Conservation (phyloP, 2,888 invertebrate species). For the Alsophila aescularia region DNA sequence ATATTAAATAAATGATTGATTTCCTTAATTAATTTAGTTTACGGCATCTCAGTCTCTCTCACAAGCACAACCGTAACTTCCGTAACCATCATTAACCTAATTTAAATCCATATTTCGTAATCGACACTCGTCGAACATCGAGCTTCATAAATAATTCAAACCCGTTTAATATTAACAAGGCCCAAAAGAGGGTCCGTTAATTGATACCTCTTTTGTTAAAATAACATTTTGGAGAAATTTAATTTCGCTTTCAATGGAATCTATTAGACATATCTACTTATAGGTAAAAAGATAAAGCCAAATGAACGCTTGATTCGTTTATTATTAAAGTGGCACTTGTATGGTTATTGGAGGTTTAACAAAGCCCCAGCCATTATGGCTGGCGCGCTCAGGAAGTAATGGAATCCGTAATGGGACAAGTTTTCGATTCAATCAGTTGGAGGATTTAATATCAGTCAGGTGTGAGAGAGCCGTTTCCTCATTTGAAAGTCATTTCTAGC, state of each 20-base stretch:
- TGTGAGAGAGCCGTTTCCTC: slow-evolving; percentile 23
- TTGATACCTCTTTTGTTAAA: slow-evolving; percentile 23
- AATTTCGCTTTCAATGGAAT: slow-evolving; percentile 21
- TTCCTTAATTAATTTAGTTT: no score
- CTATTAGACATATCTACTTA: slow-evolving; percentile 9
- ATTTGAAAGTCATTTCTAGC: slow-evolving; percentile 18
- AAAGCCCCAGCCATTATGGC: slow-evolving; percentile 24
- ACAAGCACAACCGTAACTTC: neutral
- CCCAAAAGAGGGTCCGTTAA: slow-evolving; percentile 15
- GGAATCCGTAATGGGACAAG: slow-evolving; percentile 43
- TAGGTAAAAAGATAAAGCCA: neutral
- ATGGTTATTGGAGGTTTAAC: slow-evolving; percentile 15
- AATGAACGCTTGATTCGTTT: slow-evolving; percentile 9
- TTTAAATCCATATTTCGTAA: slow-evolving; percentile 11
- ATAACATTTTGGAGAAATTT: slow-evolving; percentile 17
- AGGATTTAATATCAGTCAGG: slow-evolving; percentile 35
- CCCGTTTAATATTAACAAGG: slow-evolving; percentile 16
- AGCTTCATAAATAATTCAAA: slow-evolving; percentile 19
- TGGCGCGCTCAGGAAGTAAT: slow-evolving; percentile 36
- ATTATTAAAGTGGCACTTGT: slow-evolving; percentile 21
- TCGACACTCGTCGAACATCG: slow-evolving; percentile 12
- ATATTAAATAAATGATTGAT: no score
- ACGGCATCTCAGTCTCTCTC: no score
- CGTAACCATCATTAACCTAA: slow-evolving; percentile 5
- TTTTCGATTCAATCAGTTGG: slow-evolving; percentile 39